These are phyloP conservation scores for Amblyopsis hoosieri DNA, from an alignment of 2,797 vertebrate species.

Conservation along the genomic window DNA sequence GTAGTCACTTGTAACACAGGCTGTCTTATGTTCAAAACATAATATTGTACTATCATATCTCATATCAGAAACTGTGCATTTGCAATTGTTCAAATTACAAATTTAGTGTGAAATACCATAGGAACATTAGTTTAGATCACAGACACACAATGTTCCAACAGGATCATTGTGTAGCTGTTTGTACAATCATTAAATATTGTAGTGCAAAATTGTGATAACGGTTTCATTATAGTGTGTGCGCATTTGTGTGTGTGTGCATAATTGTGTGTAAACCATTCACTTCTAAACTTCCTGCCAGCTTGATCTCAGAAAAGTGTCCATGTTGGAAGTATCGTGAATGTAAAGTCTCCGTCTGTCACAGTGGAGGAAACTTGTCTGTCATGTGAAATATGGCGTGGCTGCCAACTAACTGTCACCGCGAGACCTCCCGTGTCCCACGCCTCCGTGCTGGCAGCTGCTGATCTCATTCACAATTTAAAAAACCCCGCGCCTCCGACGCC, in stretches of 20 bases:
- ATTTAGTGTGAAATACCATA: too few species aligned
- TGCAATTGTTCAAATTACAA: too few species aligned
- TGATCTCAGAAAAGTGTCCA: neutral
- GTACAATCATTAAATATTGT: too few species aligned
- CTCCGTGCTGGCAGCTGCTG: slow-evolving; percentile 10
- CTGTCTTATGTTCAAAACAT: too few species aligned
- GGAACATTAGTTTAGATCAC: too few species aligned
- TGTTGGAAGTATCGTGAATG: slow-evolving; percentile 1
- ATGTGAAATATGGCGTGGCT: slow-evolving; percentile 7
- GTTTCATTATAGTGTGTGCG: too few species aligned
- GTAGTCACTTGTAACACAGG: too few species aligned
- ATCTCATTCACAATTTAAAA: slow-evolving; percentile 24
- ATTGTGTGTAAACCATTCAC: neutral
- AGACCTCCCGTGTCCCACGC: neutral
- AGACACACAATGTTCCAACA: too few species aligned
- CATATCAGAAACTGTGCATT: too few species aligned
- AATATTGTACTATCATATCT: too few species aligned
- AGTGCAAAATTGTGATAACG: too few species aligned
- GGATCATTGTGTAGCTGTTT: too few species aligned
- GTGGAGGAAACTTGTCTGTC: slow-evolving; percentile 12
- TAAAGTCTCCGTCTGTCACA: slow-evolving; percentile 2
- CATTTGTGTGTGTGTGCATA: neutral
- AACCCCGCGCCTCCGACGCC: slow-evolving; percentile 4
- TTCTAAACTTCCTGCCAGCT: neutral
- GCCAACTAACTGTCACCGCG: slow-evolving; percentile 11